A percentile compares a stretch with the other conserved stretches of the same genome.
These are phyloP conservation scores for Myrmophylax atrothorax DNA, from an alignment of 2,113 vertebrate genomes.

Conservation along the genomic window DNA sequence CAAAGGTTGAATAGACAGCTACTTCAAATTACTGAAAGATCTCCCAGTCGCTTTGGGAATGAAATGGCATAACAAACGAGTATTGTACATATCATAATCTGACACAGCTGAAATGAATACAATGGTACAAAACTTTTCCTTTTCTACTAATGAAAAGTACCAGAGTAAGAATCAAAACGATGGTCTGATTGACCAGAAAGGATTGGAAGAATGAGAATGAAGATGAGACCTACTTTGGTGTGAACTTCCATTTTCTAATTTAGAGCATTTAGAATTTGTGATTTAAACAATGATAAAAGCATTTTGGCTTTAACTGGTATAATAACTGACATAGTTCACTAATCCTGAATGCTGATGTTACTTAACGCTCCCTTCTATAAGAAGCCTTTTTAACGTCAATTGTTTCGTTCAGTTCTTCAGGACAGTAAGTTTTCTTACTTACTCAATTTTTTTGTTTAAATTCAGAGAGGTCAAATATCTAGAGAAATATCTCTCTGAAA, in stretches of 20 bases:
- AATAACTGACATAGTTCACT: not conserved
- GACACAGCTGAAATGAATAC: not conserved
- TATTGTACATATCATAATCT: not conserved
- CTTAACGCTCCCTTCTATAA: not conserved
- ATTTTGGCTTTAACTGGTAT: not conserved
- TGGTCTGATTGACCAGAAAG: not conserved
- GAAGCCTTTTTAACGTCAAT: not conserved
- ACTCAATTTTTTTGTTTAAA: not conserved
- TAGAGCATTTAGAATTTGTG: not conserved
- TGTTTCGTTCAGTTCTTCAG: not conserved
- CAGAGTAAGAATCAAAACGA: not conserved
- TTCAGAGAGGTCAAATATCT: not conserved
- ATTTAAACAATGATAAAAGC: not conserved
- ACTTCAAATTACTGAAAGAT: not conserved
- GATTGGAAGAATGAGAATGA: not conserved
- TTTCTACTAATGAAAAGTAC: not conserved
- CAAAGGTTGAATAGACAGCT: not conserved
- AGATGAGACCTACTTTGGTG: not conserved
- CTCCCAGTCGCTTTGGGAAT: not conserved
- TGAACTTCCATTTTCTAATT: not conserved
- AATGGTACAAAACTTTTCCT: not conserved
- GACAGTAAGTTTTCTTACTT: not conserved
- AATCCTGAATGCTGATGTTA: not conserved
- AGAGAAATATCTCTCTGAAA: not conserved
- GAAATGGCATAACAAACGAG: not conserved